Evolutionary conservation across 2,888 invertebrate species (phyloP).

Genomic region (Steromphala cineraria): DNA sequence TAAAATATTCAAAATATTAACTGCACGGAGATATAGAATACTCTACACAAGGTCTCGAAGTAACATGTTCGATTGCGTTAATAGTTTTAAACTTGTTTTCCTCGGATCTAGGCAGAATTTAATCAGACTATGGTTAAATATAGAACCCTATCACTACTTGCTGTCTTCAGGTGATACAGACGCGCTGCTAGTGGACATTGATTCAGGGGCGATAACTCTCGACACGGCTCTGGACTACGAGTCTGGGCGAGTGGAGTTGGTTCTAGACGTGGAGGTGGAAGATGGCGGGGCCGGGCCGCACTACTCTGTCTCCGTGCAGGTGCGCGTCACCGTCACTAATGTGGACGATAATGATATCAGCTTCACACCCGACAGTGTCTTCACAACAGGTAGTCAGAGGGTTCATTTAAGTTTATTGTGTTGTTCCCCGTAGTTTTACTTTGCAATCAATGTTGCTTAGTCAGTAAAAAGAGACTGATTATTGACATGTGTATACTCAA

Average conservation of each 20-base stretch:
- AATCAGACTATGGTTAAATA: too few relatives aligned
- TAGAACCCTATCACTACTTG: neutral
- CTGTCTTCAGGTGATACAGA: neutral
- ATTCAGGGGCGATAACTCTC: slow-evolving; percentile 33
- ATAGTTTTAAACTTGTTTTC: too few relatives aligned
- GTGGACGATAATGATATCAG: slow-evolving; percentile 84
- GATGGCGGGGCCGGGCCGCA: slow-evolving; percentile 31
- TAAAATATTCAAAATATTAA: too few relatives aligned
- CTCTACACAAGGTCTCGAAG: too few relatives aligned
- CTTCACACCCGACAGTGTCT: slow-evolving; percentile 81
- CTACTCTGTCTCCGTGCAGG: slow-evolving; percentile 84
- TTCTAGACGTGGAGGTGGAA: slow-evolving; percentile 35
- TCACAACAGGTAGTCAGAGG: neutral
- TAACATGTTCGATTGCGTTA: too few relatives aligned
- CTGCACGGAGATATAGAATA: too few relatives aligned
- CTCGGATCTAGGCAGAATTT: too few relatives aligned
- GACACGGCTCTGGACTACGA: slow-evolving; percentile 44
- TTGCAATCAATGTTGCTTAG: too few relatives aligned
- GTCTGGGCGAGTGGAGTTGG: slow-evolving; percentile 36
- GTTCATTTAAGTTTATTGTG: neutral
- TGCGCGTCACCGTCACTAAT: slow-evolving; percentile 90
- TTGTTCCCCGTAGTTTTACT: too few relatives aligned
- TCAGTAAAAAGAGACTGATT: too few relatives aligned
- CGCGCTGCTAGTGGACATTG: neutral
- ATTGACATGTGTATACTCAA: too few relatives aligned